Conservation (phyloP, 2,797 vertebrate species). For the Eidolon dupreanum region DNA sequence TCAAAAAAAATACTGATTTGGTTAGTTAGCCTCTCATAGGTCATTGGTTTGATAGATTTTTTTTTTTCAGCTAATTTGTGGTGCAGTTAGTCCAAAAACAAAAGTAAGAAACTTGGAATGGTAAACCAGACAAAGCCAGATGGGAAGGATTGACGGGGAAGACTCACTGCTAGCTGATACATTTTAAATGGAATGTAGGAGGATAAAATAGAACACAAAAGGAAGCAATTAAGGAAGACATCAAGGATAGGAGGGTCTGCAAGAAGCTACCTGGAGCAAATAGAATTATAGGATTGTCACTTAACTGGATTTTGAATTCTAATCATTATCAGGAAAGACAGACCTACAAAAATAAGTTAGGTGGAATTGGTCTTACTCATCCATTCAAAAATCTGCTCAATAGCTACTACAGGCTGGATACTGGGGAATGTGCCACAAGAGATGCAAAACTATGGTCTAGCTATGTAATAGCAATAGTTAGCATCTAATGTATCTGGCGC, state of each 20-base stretch:
- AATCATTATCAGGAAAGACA: neutral
- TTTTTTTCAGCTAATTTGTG: neutral
- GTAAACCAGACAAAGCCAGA: neutral
- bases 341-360: neutral
- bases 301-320: neutral
- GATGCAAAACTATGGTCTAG: fast-evolving
- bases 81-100: neutral
- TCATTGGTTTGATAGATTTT: neutral
- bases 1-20: constrained; percentile 4
- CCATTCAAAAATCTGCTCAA: neutral
- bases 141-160: neutral
- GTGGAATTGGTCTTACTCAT: neutral
- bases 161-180: too few species aligned
- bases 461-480: neutral
- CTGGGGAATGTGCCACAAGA: neutral
- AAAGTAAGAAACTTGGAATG: neutral
- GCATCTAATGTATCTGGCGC: neutral
- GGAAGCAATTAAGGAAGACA: neutral
- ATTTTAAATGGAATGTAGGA: neutral
- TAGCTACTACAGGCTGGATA: neutral
- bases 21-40: neutral
- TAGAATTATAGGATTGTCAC: neutral
- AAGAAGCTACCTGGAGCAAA: neutral
- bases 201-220: neutral
- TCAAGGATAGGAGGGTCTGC: neutral